phyloP scores from a whole-genome alignment of 2,888 invertebrate genomes.

The Lasioglossum calceatum region DNA sequence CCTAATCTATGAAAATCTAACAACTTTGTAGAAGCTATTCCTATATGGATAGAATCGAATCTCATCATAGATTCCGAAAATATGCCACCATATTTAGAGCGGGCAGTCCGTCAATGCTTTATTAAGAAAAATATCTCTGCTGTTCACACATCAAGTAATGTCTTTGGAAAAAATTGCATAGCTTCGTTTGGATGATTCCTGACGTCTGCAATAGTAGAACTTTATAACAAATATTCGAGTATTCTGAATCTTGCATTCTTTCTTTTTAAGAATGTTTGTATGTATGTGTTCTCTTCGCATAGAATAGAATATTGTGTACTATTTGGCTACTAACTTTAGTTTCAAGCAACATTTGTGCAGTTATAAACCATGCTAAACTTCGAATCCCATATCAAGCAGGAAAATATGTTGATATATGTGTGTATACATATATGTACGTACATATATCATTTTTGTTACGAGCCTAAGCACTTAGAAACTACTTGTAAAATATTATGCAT shows the following conservation, averaged over 20 bases:
- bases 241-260: neutral
- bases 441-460: conserved; percentile 13
- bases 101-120: neutral
- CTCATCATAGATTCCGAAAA: neutral
- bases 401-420: conserved; percentile 24
- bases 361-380: conserved; percentile 44
- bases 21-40: neutral
- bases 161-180: neutral
- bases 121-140: neutral
- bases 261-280: neutral
- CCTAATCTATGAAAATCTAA: conserved; percentile 27
- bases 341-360: conserved; percentile 39
- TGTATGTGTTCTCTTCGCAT: neutral
- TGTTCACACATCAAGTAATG: neutral
- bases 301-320: neutral
- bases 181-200: neutral
- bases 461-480: conserved; percentile 22
- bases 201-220: neutral
- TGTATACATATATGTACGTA: neutral
- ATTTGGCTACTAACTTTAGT: conserved; percentile 25
- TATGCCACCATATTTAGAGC: conserved; percentile 15
- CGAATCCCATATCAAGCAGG: conserved; percentile 32
- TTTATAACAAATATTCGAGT: neutral
- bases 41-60: conserved; percentile 16
- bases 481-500: conserved; percentile 34